phyloP scores from a whole-genome alignment of 2,113 vertebrate genomes.

The Corythaixoides concolor region DNA sequence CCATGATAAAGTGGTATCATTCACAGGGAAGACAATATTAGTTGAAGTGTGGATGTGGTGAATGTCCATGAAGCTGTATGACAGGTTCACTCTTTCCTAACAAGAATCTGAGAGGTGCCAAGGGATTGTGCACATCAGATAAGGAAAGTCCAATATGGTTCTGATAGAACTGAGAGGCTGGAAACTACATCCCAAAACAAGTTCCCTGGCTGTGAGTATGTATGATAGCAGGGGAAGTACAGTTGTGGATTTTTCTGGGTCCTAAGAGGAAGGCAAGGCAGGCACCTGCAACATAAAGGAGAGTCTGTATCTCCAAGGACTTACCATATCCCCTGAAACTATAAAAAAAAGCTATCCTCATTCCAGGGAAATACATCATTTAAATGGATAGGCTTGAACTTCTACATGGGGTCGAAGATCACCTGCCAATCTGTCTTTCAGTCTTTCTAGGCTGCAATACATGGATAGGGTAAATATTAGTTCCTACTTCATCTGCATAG shows the following conservation, averaged over 20 bases:
- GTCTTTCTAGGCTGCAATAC: not conserved
- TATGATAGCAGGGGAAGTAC: fast-evolving
- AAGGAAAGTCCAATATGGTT: not conserved
- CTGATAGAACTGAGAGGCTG: not conserved
- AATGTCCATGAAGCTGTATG: slow-evolving; percentile 31
- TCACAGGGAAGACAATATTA: slow-evolving; percentile 53
- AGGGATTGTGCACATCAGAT: slow-evolving; percentile 23
- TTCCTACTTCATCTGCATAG: not conserved
- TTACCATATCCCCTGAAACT: not conserved
- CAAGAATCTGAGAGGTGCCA: not conserved
- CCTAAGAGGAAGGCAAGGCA: not conserved
- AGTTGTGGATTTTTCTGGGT: not conserved
- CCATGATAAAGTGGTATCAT: slow-evolving; percentile 28
- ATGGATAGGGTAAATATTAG: not conserved
- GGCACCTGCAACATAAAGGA: not conserved
- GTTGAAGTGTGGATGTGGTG: slow-evolving; percentile 47
- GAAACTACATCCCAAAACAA: not conserved
- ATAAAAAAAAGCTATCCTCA: not conserved
- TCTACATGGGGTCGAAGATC: not conserved
- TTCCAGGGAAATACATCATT: not conserved
- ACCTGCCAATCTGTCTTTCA: not conserved
- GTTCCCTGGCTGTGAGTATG: not conserved
- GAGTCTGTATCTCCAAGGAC: not conserved
- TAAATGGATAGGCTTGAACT: not conserved
- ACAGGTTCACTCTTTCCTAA: slow-evolving; percentile 39